phyloP scores from a whole-genome alignment of 2,888 invertebrate genomes.

The Drosophila helvetica region DNA sequence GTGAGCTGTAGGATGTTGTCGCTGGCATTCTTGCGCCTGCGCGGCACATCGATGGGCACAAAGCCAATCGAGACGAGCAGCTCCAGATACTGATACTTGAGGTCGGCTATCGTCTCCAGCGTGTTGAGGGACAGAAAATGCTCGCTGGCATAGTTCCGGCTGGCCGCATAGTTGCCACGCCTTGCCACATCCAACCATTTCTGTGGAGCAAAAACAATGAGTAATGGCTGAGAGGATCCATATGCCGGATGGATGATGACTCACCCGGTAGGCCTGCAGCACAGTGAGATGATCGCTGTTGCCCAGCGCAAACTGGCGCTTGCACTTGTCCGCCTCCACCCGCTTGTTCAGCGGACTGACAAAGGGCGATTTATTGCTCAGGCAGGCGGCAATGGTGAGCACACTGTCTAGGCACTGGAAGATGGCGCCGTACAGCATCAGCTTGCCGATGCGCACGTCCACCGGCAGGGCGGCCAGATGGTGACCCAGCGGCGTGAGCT shows the following conservation, averaged over 20 bases:
- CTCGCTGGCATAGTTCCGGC: conserved; percentile 91
- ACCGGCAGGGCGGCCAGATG: conserved; percentile 95
- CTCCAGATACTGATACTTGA: conserved; percentile 92
- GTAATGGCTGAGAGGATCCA: neutral
- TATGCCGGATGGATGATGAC: neutral
- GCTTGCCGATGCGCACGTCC: conserved; percentile 95
- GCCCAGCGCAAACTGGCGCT: conserved; percentile 90
- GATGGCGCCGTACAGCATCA: conserved; percentile 95
- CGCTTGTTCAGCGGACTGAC: conserved; percentile 89
- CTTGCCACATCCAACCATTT: conserved; percentile 91
- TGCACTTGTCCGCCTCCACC: conserved; percentile 89
- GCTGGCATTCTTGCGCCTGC: conserved; percentile 78
- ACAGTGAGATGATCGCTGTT: conserved; percentile 96
- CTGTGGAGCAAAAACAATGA: conserved; percentile 81
- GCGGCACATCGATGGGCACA: conserved; percentile 88
- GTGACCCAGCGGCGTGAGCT: conserved; percentile 93
- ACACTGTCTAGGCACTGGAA: conserved; percentile 96
- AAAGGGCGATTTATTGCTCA: conserved; percentile 92
- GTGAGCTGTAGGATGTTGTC: conserved; percentile 89
- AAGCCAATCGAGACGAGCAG: conserved; percentile 91
- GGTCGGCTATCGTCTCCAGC: conserved; percentile 92
- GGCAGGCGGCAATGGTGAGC: conserved; percentile 93
- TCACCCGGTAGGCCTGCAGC: conserved; percentile 92
- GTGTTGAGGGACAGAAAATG: conserved; percentile 93
- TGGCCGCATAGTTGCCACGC: conserved; percentile 87